These are phyloP conservation scores for Forbesichthys agassizii DNA, from an alignment of 2,113 vertebrate species.

Conservation along the genomic window DNA sequence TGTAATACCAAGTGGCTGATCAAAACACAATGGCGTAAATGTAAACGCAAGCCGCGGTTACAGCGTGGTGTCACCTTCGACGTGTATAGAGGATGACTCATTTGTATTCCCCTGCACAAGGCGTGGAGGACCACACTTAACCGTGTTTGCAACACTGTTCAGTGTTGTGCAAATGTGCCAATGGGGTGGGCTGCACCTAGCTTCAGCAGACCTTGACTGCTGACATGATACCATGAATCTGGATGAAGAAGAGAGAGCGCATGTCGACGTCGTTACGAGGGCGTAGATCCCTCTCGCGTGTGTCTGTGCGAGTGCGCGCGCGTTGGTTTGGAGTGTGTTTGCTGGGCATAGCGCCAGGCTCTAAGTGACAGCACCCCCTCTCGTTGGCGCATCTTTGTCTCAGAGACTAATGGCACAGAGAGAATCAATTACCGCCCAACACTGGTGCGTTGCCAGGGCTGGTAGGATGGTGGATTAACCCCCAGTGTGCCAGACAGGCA, in stretches of 20 bases:
- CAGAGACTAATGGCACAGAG: constrained; percentile 92
- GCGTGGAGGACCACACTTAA: background rate
- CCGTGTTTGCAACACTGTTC: constrained; percentile 13
- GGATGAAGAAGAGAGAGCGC: constrained; percentile 19
- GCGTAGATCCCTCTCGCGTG: background rate
- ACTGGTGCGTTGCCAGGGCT: constrained; percentile 87
- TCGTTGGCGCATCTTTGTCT: constrained; percentile 83
- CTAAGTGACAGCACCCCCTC: constrained; percentile 90
- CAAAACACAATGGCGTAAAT: constrained; percentile 30
- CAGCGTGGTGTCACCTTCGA: constrained; percentile 26
- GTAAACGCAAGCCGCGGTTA: constrained; percentile 27
- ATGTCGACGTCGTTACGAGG: background rate
- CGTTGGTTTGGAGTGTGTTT: constrained; percentile 51
- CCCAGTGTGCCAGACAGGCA: background rate
- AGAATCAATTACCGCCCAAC: constrained; percentile 92
- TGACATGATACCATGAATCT: constrained; percentile 44
- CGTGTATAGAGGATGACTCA: constrained; percentile 40
- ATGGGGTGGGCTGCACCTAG: constrained; percentile 11
- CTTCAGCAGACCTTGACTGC: constrained; percentile 60
- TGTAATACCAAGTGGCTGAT: no score
- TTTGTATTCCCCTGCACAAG: constrained; percentile 51
- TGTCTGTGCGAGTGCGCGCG: constrained; percentile 16
- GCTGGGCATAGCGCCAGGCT: constrained; percentile 81
- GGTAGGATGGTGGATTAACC: constrained; percentile 34
- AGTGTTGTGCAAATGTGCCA: constrained; percentile 11